phyloP scores from a whole-genome alignment of 1,140 invertebrate genomes.

The Zophobas morio region DNA sequence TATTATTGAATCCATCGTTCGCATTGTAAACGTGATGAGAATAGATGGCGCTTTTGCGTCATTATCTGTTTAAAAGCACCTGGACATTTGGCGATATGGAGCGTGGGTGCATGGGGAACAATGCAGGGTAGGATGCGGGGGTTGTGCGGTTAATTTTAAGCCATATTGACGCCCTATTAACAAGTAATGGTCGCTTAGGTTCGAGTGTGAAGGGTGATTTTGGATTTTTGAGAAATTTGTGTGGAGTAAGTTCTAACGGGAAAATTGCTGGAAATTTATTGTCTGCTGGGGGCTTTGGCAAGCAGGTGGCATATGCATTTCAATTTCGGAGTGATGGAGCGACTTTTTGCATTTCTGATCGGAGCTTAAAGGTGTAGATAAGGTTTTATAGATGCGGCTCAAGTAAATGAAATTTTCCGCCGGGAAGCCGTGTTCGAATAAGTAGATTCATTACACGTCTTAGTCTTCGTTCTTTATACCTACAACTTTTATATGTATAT shows the following conservation, averaged over 20 bases:
- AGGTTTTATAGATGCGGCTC: not conserved
- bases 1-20: constrained; percentile 40
- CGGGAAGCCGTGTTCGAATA: too few relatives aligned
- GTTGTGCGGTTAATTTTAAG: too few relatives aligned
- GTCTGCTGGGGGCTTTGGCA: constrained; percentile 10
- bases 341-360: constrained; percentile 7
- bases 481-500: too few relatives aligned
- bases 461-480: too few relatives aligned
- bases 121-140: not conserved
- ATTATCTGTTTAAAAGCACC: constrained; percentile 20
- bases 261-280: constrained; percentile 20
- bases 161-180: not conserved
- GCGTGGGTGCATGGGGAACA: not conserved
- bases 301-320: constrained; percentile 18
- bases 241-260: not conserved
- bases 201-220: not conserved
- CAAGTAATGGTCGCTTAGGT: not conserved
- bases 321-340: constrained; percentile 4
- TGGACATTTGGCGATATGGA: constrained; percentile 1
- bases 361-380: not conserved
- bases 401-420: too few relatives aligned
- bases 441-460: too few relatives aligned
- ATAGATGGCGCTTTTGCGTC: constrained; percentile 39
- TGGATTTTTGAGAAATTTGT: constrained; percentile 4
- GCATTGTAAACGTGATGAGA: constrained; percentile 36